These are phyloP conservation scores for Nestor notabilis DNA, from an alignment of 2,113 vertebrate genomes.

Conservation along the genomic window DNA sequence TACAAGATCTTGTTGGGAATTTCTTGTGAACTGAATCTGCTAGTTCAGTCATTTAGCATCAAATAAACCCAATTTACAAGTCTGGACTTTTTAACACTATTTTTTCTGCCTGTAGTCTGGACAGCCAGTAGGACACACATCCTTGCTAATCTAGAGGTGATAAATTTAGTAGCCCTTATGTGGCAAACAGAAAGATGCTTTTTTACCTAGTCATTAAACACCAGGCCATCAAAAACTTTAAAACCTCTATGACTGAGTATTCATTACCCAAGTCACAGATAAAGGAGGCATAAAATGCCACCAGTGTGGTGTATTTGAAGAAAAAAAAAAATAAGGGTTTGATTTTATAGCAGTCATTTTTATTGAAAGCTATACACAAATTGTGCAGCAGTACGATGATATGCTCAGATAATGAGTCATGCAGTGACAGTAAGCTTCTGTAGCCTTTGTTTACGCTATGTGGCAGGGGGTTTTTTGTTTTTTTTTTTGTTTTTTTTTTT, in stretches of 20 bases:
- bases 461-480: no score
- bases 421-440: neutral
- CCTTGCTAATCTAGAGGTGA: neutral
- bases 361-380: neutral
- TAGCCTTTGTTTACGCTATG: neutral
- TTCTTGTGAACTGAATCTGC: neutral
- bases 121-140: rapidly evolving
- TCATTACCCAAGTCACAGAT: neutral
- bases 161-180: neutral
- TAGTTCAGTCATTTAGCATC: neutral
- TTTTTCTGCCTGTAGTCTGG: neutral
- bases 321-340: neutral
- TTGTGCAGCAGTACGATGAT: neutral
- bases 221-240: neutral
- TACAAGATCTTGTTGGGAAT: neutral
- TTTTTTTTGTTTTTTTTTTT: no score
- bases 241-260: neutral
- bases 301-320: neutral
- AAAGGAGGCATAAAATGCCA: neutral
- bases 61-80: neutral
- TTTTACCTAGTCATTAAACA: neutral
- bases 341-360: neutral
- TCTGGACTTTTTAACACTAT: neutral
- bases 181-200: neutral
- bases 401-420: neutral